Conservation (phyloP, 37 sponge, comb jelly and placozoan species). For the Corticium candelabrum region DNA sequence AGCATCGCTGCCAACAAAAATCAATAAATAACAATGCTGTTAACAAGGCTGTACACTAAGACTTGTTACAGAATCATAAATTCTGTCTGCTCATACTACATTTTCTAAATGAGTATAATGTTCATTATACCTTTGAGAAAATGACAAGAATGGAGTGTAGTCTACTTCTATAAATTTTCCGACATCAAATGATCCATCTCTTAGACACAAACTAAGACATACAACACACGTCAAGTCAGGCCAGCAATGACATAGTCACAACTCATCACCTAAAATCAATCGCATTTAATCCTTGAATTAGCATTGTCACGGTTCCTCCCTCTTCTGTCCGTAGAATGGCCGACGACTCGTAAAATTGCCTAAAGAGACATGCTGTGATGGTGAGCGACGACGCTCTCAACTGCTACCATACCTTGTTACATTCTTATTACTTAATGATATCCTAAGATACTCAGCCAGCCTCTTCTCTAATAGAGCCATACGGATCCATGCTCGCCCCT, state of each 20-base stretch:
- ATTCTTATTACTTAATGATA: slow-evolving; percentile 7
- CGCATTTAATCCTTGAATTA: slow-evolving; percentile 12
- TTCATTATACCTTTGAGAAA: slow-evolving; percentile 9
- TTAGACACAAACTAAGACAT: slow-evolving; percentile 19
- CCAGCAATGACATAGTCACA: too few species aligned
- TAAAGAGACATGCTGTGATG: background rate
- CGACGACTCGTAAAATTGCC: slow-evolving; percentile 2
- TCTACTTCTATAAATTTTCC: slow-evolving; percentile 3
- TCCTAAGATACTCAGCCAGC: slow-evolving; percentile 22
- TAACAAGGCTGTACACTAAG: too few species aligned
- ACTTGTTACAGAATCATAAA: too few species aligned
- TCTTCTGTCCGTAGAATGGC: slow-evolving; percentile 12
- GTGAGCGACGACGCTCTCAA: background rate
- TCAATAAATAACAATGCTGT: too few species aligned
- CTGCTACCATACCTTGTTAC: background rate
- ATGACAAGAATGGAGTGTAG: slow-evolving; percentile 21
- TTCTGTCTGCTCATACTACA: too few species aligned
- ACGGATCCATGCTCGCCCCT: slow-evolving; percentile 34
- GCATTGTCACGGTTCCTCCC: slow-evolving; percentile 11
- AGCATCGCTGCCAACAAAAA: background rate
- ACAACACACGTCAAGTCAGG: background rate
- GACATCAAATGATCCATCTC: slow-evolving; percentile 6
- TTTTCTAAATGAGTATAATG: background rate
- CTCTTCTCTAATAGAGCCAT: slow-evolving; percentile 38
- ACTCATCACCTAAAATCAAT: slow-evolving; percentile 25